These are phyloP conservation scores for Neotoxoptera formosana DNA, from an alignment of 1,140 invertebrate genomes.

Conservation along the genomic window DNA sequence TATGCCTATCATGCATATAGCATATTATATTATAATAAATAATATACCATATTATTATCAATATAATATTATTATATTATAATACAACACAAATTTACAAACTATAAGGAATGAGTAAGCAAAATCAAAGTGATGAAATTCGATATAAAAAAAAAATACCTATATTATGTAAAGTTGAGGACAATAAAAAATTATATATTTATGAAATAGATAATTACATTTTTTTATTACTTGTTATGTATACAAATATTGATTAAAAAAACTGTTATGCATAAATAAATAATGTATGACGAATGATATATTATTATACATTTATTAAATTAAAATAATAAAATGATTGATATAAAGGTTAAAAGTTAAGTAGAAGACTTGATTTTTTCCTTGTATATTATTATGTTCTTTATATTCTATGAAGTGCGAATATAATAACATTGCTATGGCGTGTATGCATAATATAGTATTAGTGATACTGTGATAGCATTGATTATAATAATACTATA, in stretches of 20 bases:
- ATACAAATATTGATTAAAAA: background rate
- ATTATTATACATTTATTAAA: background rate
- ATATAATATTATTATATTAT: background rate
- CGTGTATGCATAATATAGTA: too few relatives aligned
- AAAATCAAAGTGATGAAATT: background rate
- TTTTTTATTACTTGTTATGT: background rate
- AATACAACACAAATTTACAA: background rate
- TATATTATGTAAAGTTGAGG: background rate
- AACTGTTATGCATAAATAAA: background rate
- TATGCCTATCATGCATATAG: too few relatives aligned
- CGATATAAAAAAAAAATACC: background rate
- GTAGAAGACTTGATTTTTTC: background rate
- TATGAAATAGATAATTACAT: background rate
- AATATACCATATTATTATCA: background rate
- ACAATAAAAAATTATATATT: background rate
- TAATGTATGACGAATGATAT: background rate
- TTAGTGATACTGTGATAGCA: too few relatives aligned
- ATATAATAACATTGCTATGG: background rate
- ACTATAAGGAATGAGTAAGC: background rate
- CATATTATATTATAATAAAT: too few relatives aligned
- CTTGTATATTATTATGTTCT: background rate
- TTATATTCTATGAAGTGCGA: background rate
- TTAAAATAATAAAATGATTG: conserved; percentile 31
- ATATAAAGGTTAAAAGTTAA: conserved; percentile 40
- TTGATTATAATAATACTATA: too few relatives aligned